Percentiles rank a stretch among this genome's conserved stretches.
Evolutionary conservation across 92 coral and sea anemone species (phyloP).

Genomic region (Parazoanthus atlanticus): DNA sequence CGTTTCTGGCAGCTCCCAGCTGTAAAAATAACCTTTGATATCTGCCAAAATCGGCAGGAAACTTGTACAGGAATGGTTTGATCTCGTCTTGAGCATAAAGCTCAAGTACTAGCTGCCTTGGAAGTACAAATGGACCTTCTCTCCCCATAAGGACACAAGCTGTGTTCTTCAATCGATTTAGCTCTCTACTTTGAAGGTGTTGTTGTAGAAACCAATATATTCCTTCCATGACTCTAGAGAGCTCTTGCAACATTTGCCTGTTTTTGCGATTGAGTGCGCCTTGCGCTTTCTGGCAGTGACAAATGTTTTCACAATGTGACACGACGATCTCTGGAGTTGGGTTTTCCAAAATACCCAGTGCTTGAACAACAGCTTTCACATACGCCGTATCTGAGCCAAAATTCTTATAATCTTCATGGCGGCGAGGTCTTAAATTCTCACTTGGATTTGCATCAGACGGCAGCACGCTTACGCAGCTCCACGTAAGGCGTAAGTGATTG

Average conservation of each 20-base stretch:
- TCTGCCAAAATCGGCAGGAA: too few relatives aligned
- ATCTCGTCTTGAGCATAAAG: too few relatives aligned
- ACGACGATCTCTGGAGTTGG: constrained; percentile 69
- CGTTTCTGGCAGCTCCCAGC: too few relatives aligned
- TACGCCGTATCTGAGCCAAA: not conserved
- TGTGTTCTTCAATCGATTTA: too few relatives aligned
- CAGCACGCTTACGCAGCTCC: constrained; percentile 68
- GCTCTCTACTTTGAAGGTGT: too few relatives aligned
- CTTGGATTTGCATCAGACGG: constrained; percentile 53
- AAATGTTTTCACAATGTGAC: constrained; percentile 70
- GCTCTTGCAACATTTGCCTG: not conserved
- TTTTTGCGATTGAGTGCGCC: not conserved
- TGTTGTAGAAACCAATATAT: constrained; percentile 48
- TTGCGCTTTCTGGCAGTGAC: constrained; percentile 29
- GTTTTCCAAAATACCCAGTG: constrained; percentile 45
- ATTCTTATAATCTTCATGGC: too few relatives aligned
- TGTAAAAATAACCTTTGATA: too few relatives aligned
- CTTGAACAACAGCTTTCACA: not conserved
- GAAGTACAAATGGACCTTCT: too few relatives aligned
- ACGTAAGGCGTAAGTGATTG: constrained; percentile 25
- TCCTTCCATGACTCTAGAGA: constrained; percentile 49
- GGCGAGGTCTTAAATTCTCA: too few relatives aligned
- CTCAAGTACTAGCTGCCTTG: too few relatives aligned
- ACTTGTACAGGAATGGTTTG: too few relatives aligned
- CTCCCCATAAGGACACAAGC: too few relatives aligned